Base-by-base conservation (phyloP, 1,140 invertebrate species). In the Tetraneura akinire region DNA sequence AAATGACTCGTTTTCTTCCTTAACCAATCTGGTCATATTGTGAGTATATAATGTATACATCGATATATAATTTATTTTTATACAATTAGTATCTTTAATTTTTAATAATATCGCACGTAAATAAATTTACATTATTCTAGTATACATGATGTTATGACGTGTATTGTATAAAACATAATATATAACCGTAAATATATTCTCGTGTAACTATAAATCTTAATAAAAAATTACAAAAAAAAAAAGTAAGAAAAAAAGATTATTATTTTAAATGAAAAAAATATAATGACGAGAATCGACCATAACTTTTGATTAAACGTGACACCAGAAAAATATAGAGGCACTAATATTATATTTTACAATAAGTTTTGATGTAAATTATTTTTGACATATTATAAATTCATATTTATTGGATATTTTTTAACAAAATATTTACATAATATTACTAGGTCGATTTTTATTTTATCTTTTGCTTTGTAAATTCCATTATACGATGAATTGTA, bases 21-120 rank as follows among this genome's bases (percentile, higher is more conserved):
- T 91, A 86, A 84, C 86, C 80, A 90, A 88, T 83, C 87, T 91
- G 80, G 85, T 90, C 82, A 87, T 90, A 81, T 86, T 92, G 91
- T 92, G 87, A 92, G 91, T 90, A 87, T 66, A 82, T 85, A 4
- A 84, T 80, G 32, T 29, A n/a, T 76, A 42, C n/a, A n/a, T n/a
- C n/a, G n/a, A n/a, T n/a, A n/a, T n/a, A n/a, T n/a, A n/a, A n/a
- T 57, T 42, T 55, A 18, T 29, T 18, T 51, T n/a, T 70, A 16
- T 26, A 49, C 0, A 13, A 55, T 55, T 21, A 9, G 8, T 57
- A 9, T 26, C 26, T 57, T 37, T 32, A 32, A 18, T 10, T 29
- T 62, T 6, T 10, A 2, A 37, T 37, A 37, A n/a, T n/a, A n/a
- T 62, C 9, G 9, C 9, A n/a, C 6, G 26, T 62, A 3, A 0